Conservation (phyloP, 1,140 invertebrate genomes). For the Eriosoma lanigerum region DNA sequence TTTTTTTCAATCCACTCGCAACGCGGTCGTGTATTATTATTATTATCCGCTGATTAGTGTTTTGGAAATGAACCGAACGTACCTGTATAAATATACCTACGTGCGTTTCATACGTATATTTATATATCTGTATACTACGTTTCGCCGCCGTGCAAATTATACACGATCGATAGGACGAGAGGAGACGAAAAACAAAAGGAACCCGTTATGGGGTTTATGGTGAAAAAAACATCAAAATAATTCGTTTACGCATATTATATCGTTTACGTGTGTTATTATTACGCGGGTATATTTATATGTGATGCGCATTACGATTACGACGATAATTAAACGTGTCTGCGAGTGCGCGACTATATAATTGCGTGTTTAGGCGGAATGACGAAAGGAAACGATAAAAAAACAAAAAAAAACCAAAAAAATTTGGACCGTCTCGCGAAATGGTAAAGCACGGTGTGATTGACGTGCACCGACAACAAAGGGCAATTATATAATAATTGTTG, state of each 20-base stretch:
- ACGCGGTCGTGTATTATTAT: not conserved
- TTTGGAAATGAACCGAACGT: conserved; percentile 8
- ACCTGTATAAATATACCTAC: not conserved
- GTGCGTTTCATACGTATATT: not conserved
- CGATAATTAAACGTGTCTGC: conserved; percentile 37
- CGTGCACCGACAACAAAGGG: not conserved
- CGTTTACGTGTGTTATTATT: not conserved
- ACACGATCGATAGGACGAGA: not conserved
- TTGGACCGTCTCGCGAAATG: not conserved
- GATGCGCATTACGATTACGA: not conserved
- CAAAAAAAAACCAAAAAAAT: not conserved
- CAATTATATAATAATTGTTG: not conserved
- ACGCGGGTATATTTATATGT: not conserved
- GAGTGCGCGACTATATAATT: conserved; percentile 15
- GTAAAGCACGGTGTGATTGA: conserved; percentile 43
- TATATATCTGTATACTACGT: not conserved
- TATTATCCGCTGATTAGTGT: conserved; percentile 37
- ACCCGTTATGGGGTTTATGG: conserved; percentile 7
- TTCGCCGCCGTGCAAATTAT: conserved; percentile 14
- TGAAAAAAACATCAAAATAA: not conserved
- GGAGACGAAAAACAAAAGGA: not conserved
- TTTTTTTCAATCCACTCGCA: too few relatives aligned
- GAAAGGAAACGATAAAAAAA: not conserved
- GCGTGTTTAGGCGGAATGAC: not conserved
- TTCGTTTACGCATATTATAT: too few relatives aligned